Conservation (phyloP, 2,113 vertebrate species). For the Gymnarchus niloticus region DNA sequence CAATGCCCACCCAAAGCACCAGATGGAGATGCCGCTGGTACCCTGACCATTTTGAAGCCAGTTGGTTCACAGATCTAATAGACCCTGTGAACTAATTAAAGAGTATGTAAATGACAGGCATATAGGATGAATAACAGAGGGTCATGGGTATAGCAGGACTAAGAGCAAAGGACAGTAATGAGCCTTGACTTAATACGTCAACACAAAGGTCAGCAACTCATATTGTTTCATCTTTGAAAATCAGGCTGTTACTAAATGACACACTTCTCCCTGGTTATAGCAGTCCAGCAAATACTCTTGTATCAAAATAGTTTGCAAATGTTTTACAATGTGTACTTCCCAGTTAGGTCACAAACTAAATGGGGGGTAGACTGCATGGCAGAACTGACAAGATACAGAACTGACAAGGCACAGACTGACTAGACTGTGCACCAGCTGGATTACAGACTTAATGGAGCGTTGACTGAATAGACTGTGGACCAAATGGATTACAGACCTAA, state of each 20-base stretch:
- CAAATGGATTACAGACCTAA: not conserved
- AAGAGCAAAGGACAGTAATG: not conserved
- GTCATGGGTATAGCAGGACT: not conserved
- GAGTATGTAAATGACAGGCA: not conserved
- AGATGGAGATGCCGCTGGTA: not conserved
- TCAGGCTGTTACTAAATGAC: not conserved
- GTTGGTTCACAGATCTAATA: not conserved
- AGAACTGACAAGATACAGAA: not conserved
- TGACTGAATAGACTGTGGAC: not conserved
- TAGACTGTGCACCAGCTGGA: not conserved
- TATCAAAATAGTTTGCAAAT: not conserved
- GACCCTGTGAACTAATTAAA: not conserved
- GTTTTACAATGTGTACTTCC: not conserved
- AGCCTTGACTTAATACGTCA: not conserved
- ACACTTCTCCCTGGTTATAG: not conserved
- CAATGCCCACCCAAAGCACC: not conserved
- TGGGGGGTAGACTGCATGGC: not conserved
- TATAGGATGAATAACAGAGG: not conserved
- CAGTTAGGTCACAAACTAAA: too few relatives aligned
- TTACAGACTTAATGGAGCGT: not conserved
- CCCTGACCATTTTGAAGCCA: not conserved
- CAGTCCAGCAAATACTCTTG: not conserved
- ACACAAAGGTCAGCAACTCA: not conserved
- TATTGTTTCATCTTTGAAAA: too few relatives aligned
- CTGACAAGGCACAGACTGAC: too few relatives aligned